Conservation (phyloP, 2,797 vertebrate species). For the Pipistrellus kuhlii region DNA sequence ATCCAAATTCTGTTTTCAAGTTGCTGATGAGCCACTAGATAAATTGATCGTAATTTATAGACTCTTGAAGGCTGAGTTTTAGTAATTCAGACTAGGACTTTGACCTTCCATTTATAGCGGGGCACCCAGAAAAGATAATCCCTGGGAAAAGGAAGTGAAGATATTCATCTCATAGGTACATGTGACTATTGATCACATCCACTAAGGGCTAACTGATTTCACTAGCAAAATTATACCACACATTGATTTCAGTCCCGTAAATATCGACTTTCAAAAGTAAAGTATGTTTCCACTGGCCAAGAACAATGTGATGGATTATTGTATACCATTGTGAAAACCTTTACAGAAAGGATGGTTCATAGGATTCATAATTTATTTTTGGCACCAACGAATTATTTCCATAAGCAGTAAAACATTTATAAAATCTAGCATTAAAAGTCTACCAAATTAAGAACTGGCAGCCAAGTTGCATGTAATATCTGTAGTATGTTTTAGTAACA, state of each 20-base stretch:
- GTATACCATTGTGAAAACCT: neutral
- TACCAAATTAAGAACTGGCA: neutral
- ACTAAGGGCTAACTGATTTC: slow-evolving; percentile 70
- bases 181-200: slow-evolving; percentile 43
- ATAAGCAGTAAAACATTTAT: slow-evolving; percentile 14
- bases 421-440: neutral
- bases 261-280: slow-evolving; percentile 55
- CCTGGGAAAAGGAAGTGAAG: slow-evolving; percentile 27
- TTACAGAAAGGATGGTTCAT: neutral
- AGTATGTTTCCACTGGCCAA: slow-evolving; percentile 43
- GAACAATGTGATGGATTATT: neutral
- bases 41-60: slow-evolving; percentile 69
- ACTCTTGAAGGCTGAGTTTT: slow-evolving; percentile 19
- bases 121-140: slow-evolving; percentile 31
- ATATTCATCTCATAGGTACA: neutral
- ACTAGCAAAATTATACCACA: slow-evolving; percentile 48
- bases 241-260: slow-evolving; percentile 39
- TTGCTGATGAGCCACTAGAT: slow-evolving; percentile 55
- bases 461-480: neutral
- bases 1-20: slow-evolving; percentile 67
- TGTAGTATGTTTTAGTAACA: neutral
- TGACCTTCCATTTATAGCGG: slow-evolving; percentile 61
- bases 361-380: slow-evolving; percentile 26
- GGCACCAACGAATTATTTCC: neutral
- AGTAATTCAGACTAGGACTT: slow-evolving; percentile 65